Evolutionary conservation across 2,113 vertebrate genomes (phyloP), one percentile per base, ranked within the genome.

Genomic region (Halcyon senegalensis): DNA sequence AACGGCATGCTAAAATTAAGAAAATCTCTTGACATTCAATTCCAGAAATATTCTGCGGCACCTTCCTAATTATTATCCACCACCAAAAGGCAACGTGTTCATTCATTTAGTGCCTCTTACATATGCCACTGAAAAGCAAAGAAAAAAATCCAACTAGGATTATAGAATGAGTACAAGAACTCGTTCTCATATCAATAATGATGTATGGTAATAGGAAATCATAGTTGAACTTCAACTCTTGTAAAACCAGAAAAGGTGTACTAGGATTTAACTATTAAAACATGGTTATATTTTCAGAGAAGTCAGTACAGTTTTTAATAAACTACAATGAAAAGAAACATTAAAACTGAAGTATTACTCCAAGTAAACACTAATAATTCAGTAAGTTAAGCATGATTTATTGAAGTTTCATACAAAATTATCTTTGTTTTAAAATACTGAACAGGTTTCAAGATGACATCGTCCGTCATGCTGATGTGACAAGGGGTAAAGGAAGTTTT

Each of bases 1-100:
- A 94, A 79, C 30, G 79, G 33, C 46, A 46, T 11, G 58, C 83
- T 95, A 96, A 95, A 90, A 90, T 86, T 86, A 94, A 81, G 64
- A 50, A 23, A 39, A 41, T 62, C 21, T 64, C 72, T 84, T 78
- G 35, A 95, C 91, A 94, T 81, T 70, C 37, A 86, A 13, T 21
- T 64, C 56, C 35, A 90, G 85, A 78, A 93, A 84, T 89, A 93
- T 39, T 89, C 60, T 37, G 43, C 80, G 43, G 37, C 39, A 92
- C 50, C 56, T 84, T 67, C 59, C 74, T 81, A 93, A 93, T 90
- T 51, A 84, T 84, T 81, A 90, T 72, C 64, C 59, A 67, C 30
- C 24, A 92, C 33, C 39, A 90, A 60, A 90, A 72, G 37, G 73
- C 76, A 96, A 48, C 0, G 0, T 1, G 1, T 51, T 81, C 83